Evolutionary conservation across 35 echinoderm and acorn worm species (phyloP), one percentile per base, ranked within the genome.

Genomic region (Chiridota heheva): DNA sequence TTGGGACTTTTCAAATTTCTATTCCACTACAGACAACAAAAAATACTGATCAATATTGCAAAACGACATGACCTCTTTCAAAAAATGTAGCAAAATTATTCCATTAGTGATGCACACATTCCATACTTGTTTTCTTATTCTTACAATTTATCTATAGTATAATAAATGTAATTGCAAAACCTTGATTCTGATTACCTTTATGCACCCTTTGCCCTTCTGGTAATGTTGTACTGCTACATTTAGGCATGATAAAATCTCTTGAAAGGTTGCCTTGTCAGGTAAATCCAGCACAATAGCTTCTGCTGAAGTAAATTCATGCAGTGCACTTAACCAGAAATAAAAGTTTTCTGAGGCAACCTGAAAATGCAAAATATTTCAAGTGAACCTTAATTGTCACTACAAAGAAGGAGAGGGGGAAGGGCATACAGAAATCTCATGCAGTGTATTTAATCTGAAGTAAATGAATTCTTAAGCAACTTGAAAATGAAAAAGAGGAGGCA

Each of bases 321-420:
- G 70, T 27, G 84, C 61, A 60, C 81, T 82, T 18, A 98, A 77
- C 95, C 95, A 98, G 69, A 92, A 98, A 62, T 98, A 98, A 41
- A 84, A 98, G 48, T 92, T 90, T 60, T 98, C 95, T 27, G 95
- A 98, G 26, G 95, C 89, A 58, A 98, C 89, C 95, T 98, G 75
- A 4, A 44, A 37, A 17, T 58, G 15, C 69, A 61, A 45, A 61
- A 34, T 41, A 33, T 66, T 15, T 26, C 39, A 77, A 77, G 13
- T 6, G n/a, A n/a, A n/a, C n/a, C n/a, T 12, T 51, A 12, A 12
- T 51, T 8, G n/a, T 12, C n/a, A 51, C 47, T n/a, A 51, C 8
- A 51, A 8, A 12, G 47, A 51, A 51, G n/a, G n/a, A 51, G 8
- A 8, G 8, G n/a, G 47, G 8, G 8, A 51, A 51, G n/a, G n/a